These are phyloP conservation scores for Myripristis murdjan DNA, from an alignment of 2,797 vertebrate genomes.

Conservation along the genomic window DNA sequence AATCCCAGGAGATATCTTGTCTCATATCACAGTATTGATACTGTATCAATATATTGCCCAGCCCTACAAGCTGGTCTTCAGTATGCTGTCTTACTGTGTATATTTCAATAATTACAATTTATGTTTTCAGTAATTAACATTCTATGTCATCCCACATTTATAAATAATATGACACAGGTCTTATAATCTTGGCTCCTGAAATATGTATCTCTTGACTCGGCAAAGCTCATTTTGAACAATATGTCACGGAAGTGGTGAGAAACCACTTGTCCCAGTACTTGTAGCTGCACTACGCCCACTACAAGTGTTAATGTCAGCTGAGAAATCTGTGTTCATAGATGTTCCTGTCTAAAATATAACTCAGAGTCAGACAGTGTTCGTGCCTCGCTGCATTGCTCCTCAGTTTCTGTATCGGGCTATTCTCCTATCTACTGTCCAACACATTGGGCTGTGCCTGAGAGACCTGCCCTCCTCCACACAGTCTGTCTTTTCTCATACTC, in stretches of 20 bases:
- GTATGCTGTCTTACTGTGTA: too few relatives aligned
- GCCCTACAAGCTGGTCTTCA: not conserved
- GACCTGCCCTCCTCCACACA: constrained; percentile 72
- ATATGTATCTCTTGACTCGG: not conserved
- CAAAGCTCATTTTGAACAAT: not conserved
- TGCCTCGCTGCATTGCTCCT: constrained; percentile 15
- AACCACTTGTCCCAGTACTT: not conserved
- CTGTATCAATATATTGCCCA: too few relatives aligned
- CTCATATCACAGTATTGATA: too few relatives aligned
- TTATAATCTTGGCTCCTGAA: not conserved
- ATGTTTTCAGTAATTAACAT: not conserved
- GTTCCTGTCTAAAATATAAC: constrained; percentile 11
- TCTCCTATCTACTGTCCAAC: constrained; percentile 45
- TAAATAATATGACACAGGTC: not conserved
- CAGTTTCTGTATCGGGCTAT: constrained; percentile 24
- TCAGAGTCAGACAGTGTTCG: not conserved
- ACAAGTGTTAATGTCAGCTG: not conserved
- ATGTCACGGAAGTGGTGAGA: not conserved
- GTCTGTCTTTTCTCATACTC: constrained; percentile 47
- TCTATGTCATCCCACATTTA: constrained; percentile 1
- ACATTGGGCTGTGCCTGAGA: constrained; percentile 42
- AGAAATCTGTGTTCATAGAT: not conserved
- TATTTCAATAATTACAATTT: constrained; percentile 1
- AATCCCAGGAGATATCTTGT: too few relatives aligned
- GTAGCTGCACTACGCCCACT: not conserved